Conservation (phyloP, 2,113 vertebrate species). For the Canis aureus region DNA sequence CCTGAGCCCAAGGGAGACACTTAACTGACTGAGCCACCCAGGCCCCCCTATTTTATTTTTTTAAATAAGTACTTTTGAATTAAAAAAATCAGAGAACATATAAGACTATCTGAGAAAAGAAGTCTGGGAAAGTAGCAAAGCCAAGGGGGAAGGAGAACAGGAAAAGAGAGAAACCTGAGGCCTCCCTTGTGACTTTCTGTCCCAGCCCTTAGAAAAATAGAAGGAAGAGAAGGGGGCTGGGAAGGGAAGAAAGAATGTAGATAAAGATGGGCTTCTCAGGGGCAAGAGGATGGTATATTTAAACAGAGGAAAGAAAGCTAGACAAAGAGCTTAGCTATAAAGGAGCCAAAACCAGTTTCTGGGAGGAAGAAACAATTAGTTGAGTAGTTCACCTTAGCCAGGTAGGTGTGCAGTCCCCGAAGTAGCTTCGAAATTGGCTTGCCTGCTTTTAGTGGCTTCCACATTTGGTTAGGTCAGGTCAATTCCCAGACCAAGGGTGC, state of each 20-base stretch:
- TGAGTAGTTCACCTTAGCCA: not conserved
- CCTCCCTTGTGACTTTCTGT: not conserved
- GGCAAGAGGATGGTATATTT: no score
- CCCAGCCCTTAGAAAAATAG: not conserved
- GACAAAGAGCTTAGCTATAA: not conserved
- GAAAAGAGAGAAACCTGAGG: not conserved
- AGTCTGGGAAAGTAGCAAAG: not conserved
- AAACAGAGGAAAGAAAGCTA: not conserved
- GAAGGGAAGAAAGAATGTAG: not conserved
- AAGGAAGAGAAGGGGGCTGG: not conserved
- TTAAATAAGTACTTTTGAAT: not conserved
- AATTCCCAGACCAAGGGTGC: not conserved
- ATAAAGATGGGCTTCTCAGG: not conserved
- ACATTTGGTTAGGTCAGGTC: not conserved
- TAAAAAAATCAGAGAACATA: not conserved
- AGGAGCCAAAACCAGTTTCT: not conserved
- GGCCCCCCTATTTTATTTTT: not conserved
- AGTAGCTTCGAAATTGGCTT: not conserved
- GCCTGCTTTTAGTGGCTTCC: not conserved
- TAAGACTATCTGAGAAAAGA: not conserved
- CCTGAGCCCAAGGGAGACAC: no score
- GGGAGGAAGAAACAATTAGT: not conserved
- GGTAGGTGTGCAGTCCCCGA: not conserved
- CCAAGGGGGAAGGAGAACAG: not conserved
- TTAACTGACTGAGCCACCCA: no score